Conservation (phyloP, 2,113 vertebrate species). For the Charadrius vociferus region DNA sequence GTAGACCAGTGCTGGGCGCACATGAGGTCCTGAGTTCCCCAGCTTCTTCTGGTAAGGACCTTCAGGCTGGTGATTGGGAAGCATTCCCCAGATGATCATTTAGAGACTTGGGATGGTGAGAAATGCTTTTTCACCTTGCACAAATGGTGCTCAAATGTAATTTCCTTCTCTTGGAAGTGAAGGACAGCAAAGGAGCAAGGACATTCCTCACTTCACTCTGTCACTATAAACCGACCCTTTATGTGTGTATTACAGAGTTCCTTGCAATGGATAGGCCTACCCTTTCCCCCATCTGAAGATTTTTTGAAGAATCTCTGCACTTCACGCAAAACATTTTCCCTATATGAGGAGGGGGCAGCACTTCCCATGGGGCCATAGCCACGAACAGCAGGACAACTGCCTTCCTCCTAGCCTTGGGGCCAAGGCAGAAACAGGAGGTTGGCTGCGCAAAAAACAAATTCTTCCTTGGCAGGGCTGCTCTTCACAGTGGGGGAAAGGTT, state of each 20-base stretch:
- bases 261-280: not conserved
- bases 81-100: not conserved
- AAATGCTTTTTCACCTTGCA: not conserved
- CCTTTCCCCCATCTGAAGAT: not conserved
- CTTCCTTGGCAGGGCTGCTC: not conserved
- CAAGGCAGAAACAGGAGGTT: not conserved
- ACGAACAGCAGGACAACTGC: not conserved
- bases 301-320: not conserved
- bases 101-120: not conserved
- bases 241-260: not conserved
- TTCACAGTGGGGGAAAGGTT: not conserved
- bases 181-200: not conserved
- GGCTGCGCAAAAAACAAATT: rapidly evolving
- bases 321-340: not conserved
- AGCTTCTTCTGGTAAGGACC: not conserved
- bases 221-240: not conserved
- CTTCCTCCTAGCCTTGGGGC: not conserved
- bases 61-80: not conserved
- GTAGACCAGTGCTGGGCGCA: not conserved
- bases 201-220: not conserved
- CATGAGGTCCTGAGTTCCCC: not conserved
- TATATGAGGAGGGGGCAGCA: not conserved
- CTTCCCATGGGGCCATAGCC: not conserved
- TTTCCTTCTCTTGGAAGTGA: not conserved
- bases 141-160: not conserved